Conservation (phyloP, 2,888 invertebrate genomes). For the Caenorhabditis sp. region DNA sequence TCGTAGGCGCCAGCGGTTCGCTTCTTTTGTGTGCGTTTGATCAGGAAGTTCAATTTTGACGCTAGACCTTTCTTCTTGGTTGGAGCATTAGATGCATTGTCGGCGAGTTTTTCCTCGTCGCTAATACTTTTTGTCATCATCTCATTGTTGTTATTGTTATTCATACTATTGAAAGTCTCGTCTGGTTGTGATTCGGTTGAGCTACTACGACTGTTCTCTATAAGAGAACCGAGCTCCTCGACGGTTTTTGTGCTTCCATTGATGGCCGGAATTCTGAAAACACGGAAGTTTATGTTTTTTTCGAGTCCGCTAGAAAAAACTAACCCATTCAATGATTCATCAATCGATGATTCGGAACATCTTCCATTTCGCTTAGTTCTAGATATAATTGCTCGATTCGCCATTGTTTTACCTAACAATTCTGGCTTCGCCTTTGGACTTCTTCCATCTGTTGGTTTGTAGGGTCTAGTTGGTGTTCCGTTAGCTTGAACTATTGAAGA, state of each 20-base stretch:
- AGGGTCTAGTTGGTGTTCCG: slow-evolving; percentile 31
- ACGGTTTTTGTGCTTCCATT: slow-evolving; percentile 14
- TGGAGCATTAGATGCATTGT: slow-evolving; percentile 21
- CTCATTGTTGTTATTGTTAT: slow-evolving; percentile 35
- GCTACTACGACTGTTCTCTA: slow-evolving; percentile 27
- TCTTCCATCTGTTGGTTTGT: slow-evolving; percentile 13
- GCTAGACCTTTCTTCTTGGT: slow-evolving; percentile 19
- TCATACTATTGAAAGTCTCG: slow-evolving; percentile 2
- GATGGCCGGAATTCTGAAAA: slow-evolving; percentile 21
- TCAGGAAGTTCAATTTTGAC: slow-evolving; percentile 39
- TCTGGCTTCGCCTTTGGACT: neutral
- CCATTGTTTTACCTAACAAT: slow-evolving; percentile 17
- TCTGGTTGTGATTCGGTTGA: slow-evolving; percentile 24
- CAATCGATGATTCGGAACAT: slow-evolving; percentile 22
- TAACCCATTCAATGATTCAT: slow-evolving; percentile 39
- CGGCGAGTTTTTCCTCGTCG: slow-evolving; percentile 10
- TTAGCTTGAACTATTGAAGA: slow-evolving; percentile 51
- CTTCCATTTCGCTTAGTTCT: slow-evolving; percentile 23
- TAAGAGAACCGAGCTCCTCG: slow-evolving; percentile 15
- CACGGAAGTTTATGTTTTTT: too few relatives aligned
- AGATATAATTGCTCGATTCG: slow-evolving; percentile 24
- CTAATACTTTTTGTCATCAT: slow-evolving; percentile 5
- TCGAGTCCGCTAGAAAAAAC: too few relatives aligned
- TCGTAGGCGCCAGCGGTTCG: slow-evolving; percentile 67
- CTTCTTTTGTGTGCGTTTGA: slow-evolving; percentile 50